Evolutionary conservation across 2,888 invertebrate species (phyloP).

Genomic region (Drosophila greeni): DNA sequence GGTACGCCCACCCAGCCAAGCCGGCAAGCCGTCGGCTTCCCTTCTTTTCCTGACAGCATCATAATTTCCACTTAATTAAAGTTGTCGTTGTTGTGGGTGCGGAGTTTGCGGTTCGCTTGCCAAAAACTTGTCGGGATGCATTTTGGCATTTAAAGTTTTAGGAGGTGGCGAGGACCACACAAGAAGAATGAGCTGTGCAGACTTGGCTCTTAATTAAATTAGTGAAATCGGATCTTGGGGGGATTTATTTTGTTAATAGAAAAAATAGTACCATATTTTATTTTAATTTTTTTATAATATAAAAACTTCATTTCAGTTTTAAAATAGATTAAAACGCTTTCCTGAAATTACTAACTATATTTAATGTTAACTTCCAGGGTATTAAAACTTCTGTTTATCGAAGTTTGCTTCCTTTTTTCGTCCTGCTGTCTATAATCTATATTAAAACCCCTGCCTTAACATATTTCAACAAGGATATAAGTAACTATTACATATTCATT

Average conservation of each 20-base stretch:
- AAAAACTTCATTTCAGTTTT: too few relatives aligned
- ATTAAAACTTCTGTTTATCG: neutral
- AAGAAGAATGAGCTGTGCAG: neutral
- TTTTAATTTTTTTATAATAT: neutral
- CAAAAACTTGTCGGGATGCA: conserved; percentile 13
- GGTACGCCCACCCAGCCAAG: too few relatives aligned
- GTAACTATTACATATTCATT: neutral
- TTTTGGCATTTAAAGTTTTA: conserved; percentile 14
- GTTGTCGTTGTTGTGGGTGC: conserved; percentile 42
- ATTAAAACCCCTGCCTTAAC: neutral
- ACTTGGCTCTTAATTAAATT: conserved; percentile 16
- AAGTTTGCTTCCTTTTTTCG: too few relatives aligned
- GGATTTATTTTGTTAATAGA: neutral
- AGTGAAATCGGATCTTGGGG: neutral
- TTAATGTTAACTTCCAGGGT: neutral
- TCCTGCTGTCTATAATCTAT: neutral
- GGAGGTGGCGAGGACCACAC: neutral
- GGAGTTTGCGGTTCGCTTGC: conserved; percentile 30
- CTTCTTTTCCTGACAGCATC: conserved; percentile 14
- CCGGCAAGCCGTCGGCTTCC: conserved; percentile 2
- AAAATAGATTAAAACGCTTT: too few relatives aligned
- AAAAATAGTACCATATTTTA: too few relatives aligned
- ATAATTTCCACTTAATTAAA: conserved; percentile 59
- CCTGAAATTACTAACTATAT: neutral
- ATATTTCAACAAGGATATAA: neutral